phyloP scores from a whole-genome alignment of 2,113 vertebrate species.

The Xenopus tropicalis region UCB_Xtro_10.0 CM004447.2:47680001-47680500 shows the following conservation, averaged over 20 bases:
- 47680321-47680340: slow-evolving; percentile 26
- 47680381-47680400: slow-evolving; percentile 8
- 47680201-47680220: slow-evolving; percentile 11
- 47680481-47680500: background rate
- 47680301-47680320: slow-evolving; percentile 31
- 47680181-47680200: slow-evolving; percentile 25
- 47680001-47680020: too few relatives aligned
- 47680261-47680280: slow-evolving; percentile 27
- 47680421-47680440: background rate
- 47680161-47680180: slow-evolving; percentile 11
- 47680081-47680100: too few relatives aligned
- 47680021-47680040: too few relatives aligned
- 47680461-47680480: background rate
- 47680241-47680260: slow-evolving; percentile 24
- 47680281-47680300: slow-evolving; percentile 28
- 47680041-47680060: too few relatives aligned
- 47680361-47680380: slow-evolving; percentile 26
- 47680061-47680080: too few relatives aligned
- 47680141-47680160: slow-evolving; percentile 15
- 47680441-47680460: slow-evolving; percentile 8
- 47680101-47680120: background rate
- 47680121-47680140: background rate
- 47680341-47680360: slow-evolving; percentile 26
- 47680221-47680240: slow-evolving; percentile 28
- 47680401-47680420: slow-evolving; percentile 17